Evolutionary conservation across 2,113 vertebrate genomes (phyloP).

Genomic region (Piliocolobus tephrosceles): DNA sequence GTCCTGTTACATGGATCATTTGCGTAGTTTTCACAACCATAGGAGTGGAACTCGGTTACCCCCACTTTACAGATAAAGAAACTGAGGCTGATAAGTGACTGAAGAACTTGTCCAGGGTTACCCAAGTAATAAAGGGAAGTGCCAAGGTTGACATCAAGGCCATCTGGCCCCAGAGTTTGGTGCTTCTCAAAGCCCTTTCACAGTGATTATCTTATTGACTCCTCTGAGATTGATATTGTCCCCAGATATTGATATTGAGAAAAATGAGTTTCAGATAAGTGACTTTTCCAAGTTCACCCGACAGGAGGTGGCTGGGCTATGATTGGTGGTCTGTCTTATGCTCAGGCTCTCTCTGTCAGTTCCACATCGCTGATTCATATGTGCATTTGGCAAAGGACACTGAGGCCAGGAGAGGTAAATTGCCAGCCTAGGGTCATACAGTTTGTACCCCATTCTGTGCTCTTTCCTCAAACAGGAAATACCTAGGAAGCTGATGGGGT

Average conservation of each 20-base stretch:
- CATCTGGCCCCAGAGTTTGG: neutral
- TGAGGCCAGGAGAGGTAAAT: neutral
- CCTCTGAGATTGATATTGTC: neutral
- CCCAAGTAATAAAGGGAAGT: neutral
- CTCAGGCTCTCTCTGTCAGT: neutral
- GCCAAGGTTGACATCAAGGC: neutral
- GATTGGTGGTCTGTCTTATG: neutral
- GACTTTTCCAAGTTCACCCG: slow-evolving; percentile 28
- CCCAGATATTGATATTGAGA: neutral
- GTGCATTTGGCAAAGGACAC: neutral
- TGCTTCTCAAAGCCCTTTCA: neutral
- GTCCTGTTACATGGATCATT: neutral
- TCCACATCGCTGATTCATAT: neutral
- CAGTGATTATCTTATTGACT: neutral
- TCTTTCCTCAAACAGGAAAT: slow-evolving; percentile 47
- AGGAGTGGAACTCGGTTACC: neutral
- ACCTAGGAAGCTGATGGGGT: slow-evolving; percentile 17
- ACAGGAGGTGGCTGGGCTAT: neutral
- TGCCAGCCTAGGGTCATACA: neutral
- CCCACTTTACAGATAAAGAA: neutral
- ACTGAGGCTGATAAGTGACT: neutral
- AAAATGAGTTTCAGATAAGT: neutral
- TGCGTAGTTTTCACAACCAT: neutral
- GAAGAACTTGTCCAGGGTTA: neutral
- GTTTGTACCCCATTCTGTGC: neutral